phyloP scores from a whole-genome alignment of 1,140 invertebrate species.

The Papilio glaucus region DNA sequence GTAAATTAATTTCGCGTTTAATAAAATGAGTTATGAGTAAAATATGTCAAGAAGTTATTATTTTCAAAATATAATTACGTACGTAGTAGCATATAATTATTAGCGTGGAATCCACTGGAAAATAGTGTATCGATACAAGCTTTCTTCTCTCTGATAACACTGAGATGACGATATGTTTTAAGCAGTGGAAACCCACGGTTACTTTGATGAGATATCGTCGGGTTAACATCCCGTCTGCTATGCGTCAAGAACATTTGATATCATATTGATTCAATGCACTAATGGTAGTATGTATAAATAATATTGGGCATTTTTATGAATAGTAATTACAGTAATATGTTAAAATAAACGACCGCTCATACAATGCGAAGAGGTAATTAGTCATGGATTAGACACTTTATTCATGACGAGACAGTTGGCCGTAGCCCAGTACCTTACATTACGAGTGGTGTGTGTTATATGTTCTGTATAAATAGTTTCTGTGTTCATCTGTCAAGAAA shows the following conservation, averaged over 20 bases:
- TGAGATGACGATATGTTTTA: too few relatives aligned
- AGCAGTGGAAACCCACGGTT: too few relatives aligned
- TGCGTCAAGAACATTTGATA: background rate
- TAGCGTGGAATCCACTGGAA: too few relatives aligned
- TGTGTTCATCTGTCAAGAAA: slow-evolving; percentile 49
- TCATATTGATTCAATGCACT: background rate
- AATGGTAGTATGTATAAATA: background rate
- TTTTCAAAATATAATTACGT: too few relatives aligned
- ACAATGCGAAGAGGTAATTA: slow-evolving; percentile 18
- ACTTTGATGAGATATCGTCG: too few relatives aligned
- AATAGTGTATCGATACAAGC: too few relatives aligned
- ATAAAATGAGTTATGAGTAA: too few relatives aligned
- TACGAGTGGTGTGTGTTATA: slow-evolving; percentile 24
- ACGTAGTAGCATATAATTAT: too few relatives aligned
- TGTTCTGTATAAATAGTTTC: slow-evolving; percentile 53
- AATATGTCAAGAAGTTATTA: too few relatives aligned
- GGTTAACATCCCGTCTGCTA: too few relatives aligned
- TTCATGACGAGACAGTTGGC: slow-evolving; percentile 52
- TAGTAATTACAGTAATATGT: slow-evolving; percentile 24
- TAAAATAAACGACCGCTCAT: slow-evolving; percentile 21
- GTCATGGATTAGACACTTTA: slow-evolving; percentile 31
- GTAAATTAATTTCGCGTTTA: too few relatives aligned
- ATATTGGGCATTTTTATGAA: background rate
- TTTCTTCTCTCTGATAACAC: too few relatives aligned
- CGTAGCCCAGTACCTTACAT: slow-evolving; percentile 44